Evolutionary conservation across 35 echinoderm and acorn worm species (phyloP).

Genomic region (Acanthaster planci): DNA sequence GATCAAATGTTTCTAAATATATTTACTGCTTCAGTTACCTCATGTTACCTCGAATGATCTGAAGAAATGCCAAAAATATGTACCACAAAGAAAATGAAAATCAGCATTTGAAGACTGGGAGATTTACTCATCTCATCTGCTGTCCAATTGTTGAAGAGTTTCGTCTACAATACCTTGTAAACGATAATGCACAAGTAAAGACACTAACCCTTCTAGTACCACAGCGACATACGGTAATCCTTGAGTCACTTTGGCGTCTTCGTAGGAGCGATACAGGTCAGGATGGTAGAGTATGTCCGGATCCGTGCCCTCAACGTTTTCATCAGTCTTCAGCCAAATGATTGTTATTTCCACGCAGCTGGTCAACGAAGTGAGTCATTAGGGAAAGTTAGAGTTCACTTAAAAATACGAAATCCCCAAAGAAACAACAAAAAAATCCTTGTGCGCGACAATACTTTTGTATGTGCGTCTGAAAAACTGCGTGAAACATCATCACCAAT

Average conservation of each 20-base stretch:
- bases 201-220: background rate
- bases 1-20: too few species aligned
- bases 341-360: background rate
- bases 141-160: background rate
- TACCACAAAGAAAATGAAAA: background rate
- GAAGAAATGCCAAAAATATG: background rate
- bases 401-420: too few species aligned
- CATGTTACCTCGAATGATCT: background rate
- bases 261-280: background rate
- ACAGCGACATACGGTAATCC: background rate
- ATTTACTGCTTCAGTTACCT: background rate
- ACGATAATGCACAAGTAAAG: too few species aligned
- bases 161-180: background rate
- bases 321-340: background rate
- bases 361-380: background rate
- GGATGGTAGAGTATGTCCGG: background rate
- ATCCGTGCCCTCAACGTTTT: background rate
- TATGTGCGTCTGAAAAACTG: too few species aligned
- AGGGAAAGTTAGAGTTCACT: too few species aligned
- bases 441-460: too few species aligned
- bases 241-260: background rate
- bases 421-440: too few species aligned
- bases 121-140: background rate
- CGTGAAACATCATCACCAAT: too few species aligned
- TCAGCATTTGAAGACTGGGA: background rate